A percentile compares a stretch with the other conserved stretches of the same genome.
These are phyloP conservation scores for Cyprinodon diabolis DNA, from an alignment of 2,797 vertebrate species.

Conservation along the genomic window DNA sequence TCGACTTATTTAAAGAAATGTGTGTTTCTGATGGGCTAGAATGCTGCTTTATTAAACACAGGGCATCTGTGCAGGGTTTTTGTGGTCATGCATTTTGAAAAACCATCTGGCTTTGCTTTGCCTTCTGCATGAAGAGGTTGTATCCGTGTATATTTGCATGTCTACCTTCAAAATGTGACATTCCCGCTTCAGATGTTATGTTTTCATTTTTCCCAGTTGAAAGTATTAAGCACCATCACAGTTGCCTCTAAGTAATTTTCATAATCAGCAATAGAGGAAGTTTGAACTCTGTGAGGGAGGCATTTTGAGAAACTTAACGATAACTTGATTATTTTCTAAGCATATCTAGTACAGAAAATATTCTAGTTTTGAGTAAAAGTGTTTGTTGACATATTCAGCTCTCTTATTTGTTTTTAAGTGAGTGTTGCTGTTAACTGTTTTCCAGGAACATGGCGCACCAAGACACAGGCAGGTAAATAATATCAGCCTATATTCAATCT, in stretches of 20 bases:
- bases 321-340: background rate
- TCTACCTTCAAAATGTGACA: background rate
- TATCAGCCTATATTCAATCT: background rate
- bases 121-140: background rate
- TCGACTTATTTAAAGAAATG: no score
- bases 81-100: background rate
- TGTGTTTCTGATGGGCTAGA: background rate
- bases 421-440: slow-evolving; percentile 17
- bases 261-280: slow-evolving; percentile 71
- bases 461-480: slow-evolving; percentile 68
- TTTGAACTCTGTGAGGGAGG: slow-evolving; percentile 28
- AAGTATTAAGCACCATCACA: slow-evolving; percentile 4
- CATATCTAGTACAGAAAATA: background rate
- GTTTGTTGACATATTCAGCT: background rate
- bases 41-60: background rate
- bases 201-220: background rate
- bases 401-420: background rate
- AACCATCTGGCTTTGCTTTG: background rate
- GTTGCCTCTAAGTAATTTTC: slow-evolving; percentile 35
- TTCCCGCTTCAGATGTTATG: slow-evolving; percentile 1
- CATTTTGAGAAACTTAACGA: slow-evolving; percentile 13
- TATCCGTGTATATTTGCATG: slow-evolving; percentile 4
- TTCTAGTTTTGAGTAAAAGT: background rate
- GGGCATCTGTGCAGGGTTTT: background rate
- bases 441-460: slow-evolving; percentile 56